These are phyloP conservation scores for Nothocercus nigrocapillus DNA, from an alignment of 2,113 vertebrate genomes.

Conservation along the genomic window DNA sequence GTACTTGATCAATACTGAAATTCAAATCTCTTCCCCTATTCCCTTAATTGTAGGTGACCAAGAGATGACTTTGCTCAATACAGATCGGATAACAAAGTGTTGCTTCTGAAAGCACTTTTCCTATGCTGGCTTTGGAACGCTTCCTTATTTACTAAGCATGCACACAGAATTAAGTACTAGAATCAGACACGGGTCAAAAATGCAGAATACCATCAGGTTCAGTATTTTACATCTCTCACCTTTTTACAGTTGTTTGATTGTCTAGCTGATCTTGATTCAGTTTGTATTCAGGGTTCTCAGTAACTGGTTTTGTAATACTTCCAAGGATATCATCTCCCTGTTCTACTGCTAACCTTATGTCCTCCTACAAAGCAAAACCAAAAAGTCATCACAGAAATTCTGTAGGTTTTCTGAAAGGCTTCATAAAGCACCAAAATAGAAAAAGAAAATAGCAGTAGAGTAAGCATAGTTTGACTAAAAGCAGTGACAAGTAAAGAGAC, in stretches of 20 bases:
- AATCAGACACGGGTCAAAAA: background rate
- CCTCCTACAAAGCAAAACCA: conserved; percentile 76
- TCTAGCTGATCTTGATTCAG: conserved; percentile 94
- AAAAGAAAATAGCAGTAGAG: background rate
- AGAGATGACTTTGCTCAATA: background rate
- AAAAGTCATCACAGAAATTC: accelerated
- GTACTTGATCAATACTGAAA: background rate
- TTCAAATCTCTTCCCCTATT: background rate
- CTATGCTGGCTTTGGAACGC: background rate
- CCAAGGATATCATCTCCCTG: conserved; percentile 86
- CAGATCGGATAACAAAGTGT: background rate
- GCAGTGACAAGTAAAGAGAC: background rate
- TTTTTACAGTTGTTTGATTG: conserved; percentile 90
- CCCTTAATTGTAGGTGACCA: background rate
- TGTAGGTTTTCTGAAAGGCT: background rate
- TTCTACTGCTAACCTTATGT: conserved; percentile 83
- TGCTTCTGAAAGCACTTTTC: background rate
- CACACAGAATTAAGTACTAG: background rate
- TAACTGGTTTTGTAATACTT: conserved; percentile 86
- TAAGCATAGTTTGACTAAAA: background rate
- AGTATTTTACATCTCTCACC: conserved; percentile 73
- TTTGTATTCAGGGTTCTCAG: conserved; percentile 82
- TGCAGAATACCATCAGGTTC: background rate
- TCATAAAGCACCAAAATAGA: background rate
- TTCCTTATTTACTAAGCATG: background rate